Percentiles rank a stretch among this genome's conserved stretches.
Evolutionary conservation across 2,888 invertebrate genomes (phyloP).

Genomic region (Caenorhabditis plicata): DNA sequence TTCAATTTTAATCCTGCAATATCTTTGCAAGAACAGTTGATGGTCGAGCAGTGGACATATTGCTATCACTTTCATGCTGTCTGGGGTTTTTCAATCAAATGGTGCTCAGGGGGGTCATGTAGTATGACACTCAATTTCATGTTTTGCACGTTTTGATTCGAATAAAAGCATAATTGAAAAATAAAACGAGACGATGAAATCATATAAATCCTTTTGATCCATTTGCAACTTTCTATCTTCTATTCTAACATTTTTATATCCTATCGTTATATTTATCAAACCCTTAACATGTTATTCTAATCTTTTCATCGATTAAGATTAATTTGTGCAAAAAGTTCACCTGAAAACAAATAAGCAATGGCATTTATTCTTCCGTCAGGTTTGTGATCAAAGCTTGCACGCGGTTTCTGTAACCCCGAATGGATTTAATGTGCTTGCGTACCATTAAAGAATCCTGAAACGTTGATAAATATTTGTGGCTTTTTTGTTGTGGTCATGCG

Average conservation of each 20-base stretch:
- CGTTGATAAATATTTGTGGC: background rate
- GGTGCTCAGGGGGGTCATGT: too few species aligned
- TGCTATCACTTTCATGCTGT: background rate
- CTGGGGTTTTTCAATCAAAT: background rate
- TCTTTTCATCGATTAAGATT: constrained; percentile 12
- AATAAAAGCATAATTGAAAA: too few species aligned
- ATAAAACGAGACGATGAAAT: background rate
- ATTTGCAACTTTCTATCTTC: background rate
- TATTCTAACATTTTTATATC: background rate
- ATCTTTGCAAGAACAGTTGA: too few species aligned
- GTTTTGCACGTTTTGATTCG: too few species aligned
- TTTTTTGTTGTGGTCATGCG: background rate
- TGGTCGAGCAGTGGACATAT: too few species aligned
- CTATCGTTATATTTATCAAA: background rate
- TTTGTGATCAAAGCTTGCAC: constrained; percentile 10
- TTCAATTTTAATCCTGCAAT: too few species aligned
- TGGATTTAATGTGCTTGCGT: background rate
- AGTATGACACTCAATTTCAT: too few species aligned
- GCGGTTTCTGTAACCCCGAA: background rate
- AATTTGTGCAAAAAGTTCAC: constrained; percentile 6
- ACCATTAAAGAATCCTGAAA: background rate
- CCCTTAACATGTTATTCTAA: background rate
- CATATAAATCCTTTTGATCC: background rate
- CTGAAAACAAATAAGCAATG: constrained; percentile 13
- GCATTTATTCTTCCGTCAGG: constrained; percentile 38